Percentiles rank a stretch among this genome's conserved stretches.
These are phyloP conservation scores for Odontocerum albicorne DNA, from an alignment of 2,888 invertebrate species.

Conservation along the genomic window DNA sequence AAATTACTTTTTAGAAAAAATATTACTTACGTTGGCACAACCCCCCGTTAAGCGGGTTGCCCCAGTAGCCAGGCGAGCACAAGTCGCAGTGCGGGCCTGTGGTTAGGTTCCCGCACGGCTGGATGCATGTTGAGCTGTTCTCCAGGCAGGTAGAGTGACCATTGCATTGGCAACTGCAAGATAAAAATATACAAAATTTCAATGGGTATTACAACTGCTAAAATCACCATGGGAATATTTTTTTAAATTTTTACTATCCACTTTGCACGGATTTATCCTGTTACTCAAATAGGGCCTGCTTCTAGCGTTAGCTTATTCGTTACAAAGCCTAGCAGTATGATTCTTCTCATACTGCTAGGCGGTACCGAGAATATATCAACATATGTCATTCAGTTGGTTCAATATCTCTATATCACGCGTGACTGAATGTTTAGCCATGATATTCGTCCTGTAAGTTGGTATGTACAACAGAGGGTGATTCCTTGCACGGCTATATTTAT, in stretches of 20 bases:
- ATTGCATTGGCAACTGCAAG: constrained; percentile 88
- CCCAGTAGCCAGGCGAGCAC: constrained; percentile 91
- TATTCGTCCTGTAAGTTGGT: no score
- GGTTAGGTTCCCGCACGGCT: constrained; percentile 83
- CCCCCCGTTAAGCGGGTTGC: constrained; percentile 94
- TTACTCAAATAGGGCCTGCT: no score
- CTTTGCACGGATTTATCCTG: no score
- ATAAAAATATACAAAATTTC: neutral
- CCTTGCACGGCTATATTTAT: no score
- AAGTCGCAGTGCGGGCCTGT: constrained; percentile 84
- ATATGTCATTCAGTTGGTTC: no score
- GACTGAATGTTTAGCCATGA: no score
- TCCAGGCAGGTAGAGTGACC: constrained; percentile 85
- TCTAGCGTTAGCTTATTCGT: neutral
- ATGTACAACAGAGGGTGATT: no score
- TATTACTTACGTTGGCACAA: constrained; percentile 71
- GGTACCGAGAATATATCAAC: no score
- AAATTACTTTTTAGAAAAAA: constrained; percentile 9
- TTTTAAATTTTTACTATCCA: neutral
- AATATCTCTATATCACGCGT: no score
- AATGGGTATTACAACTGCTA: neutral
- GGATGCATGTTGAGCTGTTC: constrained; percentile 69
- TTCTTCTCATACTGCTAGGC: no score
- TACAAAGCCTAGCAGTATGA: no score
- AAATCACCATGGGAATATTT: no score